Percentiles rank a stretch among this genome's conserved stretches.
These are phyloP conservation scores for Protobothrops mucrosquamatus DNA, from an alignment of 2,113 vertebrate species.

Conservation along the genomic window DNA sequence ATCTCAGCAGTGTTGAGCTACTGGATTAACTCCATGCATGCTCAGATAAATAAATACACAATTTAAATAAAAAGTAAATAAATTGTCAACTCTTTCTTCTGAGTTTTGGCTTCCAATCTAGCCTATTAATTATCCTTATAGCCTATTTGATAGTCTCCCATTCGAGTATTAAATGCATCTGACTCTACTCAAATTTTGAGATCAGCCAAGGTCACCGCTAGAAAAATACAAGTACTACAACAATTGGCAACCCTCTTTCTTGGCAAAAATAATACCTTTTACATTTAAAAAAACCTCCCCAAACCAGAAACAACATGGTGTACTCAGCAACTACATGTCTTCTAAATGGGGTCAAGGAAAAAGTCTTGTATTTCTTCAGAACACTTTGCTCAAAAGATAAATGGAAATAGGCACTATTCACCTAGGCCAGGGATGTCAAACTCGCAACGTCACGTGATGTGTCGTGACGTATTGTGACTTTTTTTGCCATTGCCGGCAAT, in stretches of 20 bases:
- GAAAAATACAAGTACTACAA: background rate
- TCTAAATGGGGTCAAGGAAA: background rate
- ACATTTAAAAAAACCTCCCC: background rate
- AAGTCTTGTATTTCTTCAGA: background rate
- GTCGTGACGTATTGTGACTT: too few relatives aligned
- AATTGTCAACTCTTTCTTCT: background rate
- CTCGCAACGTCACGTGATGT: too few relatives aligned
- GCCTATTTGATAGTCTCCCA: background rate
- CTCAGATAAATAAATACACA: background rate
- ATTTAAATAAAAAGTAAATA: background rate
- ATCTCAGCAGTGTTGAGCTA: background rate
- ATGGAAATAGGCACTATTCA: background rate
- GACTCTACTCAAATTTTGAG: background rate
- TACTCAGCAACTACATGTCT: background rate
- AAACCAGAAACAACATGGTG: background rate
- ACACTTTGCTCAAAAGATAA: background rate
- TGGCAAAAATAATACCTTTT: background rate
- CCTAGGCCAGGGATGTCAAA: background rate
- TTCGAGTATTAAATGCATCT: background rate
- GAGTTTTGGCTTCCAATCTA: background rate
- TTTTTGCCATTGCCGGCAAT: too few relatives aligned
- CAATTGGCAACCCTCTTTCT: background rate
- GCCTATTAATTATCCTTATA: background rate
- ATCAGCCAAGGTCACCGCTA: background rate
- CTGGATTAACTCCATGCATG: background rate